Conservation (phyloP, 2,888 invertebrate genomes). For the Scrobipalpa atriplicella region DNA sequence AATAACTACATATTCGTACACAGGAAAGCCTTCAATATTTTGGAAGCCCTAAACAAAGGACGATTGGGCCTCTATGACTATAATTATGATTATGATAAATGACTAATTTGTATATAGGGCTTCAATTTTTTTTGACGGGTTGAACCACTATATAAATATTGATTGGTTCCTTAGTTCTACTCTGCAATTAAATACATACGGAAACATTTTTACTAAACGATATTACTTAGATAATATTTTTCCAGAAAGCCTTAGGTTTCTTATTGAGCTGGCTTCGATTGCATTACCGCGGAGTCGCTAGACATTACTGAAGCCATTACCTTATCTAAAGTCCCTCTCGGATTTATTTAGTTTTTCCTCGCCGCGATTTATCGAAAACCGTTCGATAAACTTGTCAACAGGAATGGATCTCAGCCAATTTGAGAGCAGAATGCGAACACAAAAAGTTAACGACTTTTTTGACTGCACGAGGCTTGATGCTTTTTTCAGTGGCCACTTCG, state of each 20-base stretch:
- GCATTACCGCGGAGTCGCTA: slow-evolving; percentile 78
- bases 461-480: slow-evolving; percentile 45
- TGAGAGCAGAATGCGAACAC: slow-evolving; percentile 67
- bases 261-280: slow-evolving; percentile 65
- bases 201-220: too few species aligned
- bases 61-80: too few species aligned
- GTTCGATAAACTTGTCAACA: slow-evolving; percentile 83
- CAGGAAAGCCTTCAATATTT: background rate
- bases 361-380: slow-evolving; percentile 82
- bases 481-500: slow-evolving; percentile 22
- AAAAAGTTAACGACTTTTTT: slow-evolving; percentile 70
- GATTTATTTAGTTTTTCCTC: slow-evolving; percentile 83
- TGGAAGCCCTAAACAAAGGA: too few species aligned
- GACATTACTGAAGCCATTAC: slow-evolving; percentile 81
- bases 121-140: too few species aligned
- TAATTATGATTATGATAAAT: too few species aligned
- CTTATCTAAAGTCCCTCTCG: slow-evolving; percentile 82
- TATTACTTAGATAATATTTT: too few species aligned
- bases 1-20: background rate
- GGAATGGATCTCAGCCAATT: slow-evolving; percentile 80
- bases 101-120: too few species aligned
- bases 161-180: too few species aligned
- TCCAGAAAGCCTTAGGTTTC: too few species aligned
- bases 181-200: too few species aligned
- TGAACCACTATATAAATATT: too few species aligned